Evolutionary conservation across 1,140 invertebrate genomes (phyloP).

Genomic region (Drosophila tropicalis): DNA sequence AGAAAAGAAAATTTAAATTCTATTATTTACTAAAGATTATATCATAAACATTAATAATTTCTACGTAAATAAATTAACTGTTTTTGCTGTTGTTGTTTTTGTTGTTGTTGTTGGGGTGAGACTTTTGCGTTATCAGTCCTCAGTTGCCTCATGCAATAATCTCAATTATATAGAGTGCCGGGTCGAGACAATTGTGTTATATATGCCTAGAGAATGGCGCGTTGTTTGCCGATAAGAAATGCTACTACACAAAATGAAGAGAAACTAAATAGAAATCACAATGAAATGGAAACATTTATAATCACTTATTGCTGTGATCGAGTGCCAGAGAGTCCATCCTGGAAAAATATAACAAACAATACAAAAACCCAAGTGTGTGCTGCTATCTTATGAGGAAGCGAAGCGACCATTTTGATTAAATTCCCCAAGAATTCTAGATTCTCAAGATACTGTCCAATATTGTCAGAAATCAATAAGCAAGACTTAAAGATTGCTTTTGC

Average conservation of each 20-base stretch:
- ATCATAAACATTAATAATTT: slow-evolving; percentile 49
- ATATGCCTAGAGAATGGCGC: not conserved
- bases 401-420: not conserved
- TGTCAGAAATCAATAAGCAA: not conserved
- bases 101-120: slow-evolving; percentile 36
- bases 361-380: not conserved
- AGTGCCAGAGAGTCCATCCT: not conserved
- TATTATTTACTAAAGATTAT: slow-evolving; percentile 13
- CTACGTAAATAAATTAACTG: slow-evolving; percentile 71
- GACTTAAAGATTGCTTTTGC: not conserved
- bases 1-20: not conserved
- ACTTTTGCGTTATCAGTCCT: slow-evolving; percentile 33
- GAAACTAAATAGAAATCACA: not conserved
- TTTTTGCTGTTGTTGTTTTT: slow-evolving; percentile 48
- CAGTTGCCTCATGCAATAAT: not conserved
- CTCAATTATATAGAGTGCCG: slow-evolving; percentile 15
- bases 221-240: not conserved
- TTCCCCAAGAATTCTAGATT: too few species aligned
- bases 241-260: not conserved
- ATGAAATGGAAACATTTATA: not conserved
- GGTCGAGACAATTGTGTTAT: not conserved
- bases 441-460: not conserved
- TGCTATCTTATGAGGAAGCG: not conserved
- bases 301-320: not conserved
- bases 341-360: not conserved